Base-by-base conservation (phyloP, 2,888 invertebrate genomes). In the Drosophila mimica region DNA sequence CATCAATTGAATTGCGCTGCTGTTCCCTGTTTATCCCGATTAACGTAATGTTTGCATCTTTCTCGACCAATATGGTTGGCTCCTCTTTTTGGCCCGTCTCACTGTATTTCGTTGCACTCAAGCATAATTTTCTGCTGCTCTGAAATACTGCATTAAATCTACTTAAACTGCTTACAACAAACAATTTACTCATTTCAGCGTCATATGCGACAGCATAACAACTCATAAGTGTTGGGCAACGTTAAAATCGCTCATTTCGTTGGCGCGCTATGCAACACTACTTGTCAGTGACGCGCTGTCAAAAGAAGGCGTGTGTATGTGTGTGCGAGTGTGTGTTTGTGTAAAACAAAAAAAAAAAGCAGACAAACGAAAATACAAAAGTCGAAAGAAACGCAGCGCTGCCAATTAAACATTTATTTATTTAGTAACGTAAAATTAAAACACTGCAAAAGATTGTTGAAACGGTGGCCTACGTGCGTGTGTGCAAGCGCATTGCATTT, bases 11-110 rank as follows among this genome's bases (percentile, higher is more conserved):
- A 93, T 99, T 99, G 30, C 97, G 95, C 82, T 96, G 96, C 38
- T 95, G 94, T 25, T 97, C 96, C 20, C 98, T 94, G 92, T 98
- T 98, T 66, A 99, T 96, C 11, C 96, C 98, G 69, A 99, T 95
- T 48, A 96, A 95, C 28, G 96, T 96, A 17, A 98, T 94, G n/a
- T 94, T 92, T 0, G 95, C 95, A 80, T 95, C 94, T 83, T 95
- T 95, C 74, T 96, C 96, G 15, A 92, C 86, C 11, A 95, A 88
- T 4, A 95, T 74, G 4, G 83, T 75, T 7, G 84, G 64, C 31
- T 30, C 36, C 20, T 15, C 20, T 4, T 31, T 57, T 9, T 54
- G 25, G 8, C 33, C 30, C 0, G 17, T 28, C 20, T 43, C 79
- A 4, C 52, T 63, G 28, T 40, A 60, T 40, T 63, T 67, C 1